Evolutionary conservation across 2,113 vertebrate species (phyloP), one percentile per base, ranked within the genome.

Genomic region (Triplophysa rosa): DNA sequence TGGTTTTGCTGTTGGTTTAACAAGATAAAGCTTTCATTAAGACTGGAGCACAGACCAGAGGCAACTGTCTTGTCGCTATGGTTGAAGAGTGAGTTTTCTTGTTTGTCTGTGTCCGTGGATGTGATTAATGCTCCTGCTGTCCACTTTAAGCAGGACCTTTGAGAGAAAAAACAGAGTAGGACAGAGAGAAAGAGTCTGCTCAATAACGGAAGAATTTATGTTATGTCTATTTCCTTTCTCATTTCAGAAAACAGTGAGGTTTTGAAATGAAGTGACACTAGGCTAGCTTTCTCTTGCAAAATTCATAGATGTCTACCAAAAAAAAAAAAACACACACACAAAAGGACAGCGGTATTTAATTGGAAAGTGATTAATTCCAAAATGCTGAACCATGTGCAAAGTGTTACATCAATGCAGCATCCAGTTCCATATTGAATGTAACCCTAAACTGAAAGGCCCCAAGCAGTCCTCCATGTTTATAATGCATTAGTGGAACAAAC

Each of bases 401-500:
- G 86, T 89, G 87, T 90, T 92, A 91, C 84, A 90, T 81, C 83
- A 26, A 86, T 83, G 87, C 86, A 85, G 81, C 87, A 84, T 87
- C 84, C 42, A 83, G 82, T 82, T 88, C 82, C 86, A 87, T 87
- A 88, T 88, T 89, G 86, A 87, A 83, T 84, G 89, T 88, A 90
- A 90, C 87, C 40, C 80, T 84, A 92, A 90, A 88, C 91, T 92
- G 89, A 89, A 90, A 92, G 91, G 84, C 86, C 83, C 82, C 84
- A 71, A 84, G 88, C 83, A 87, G 85, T 64, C 54, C 17, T 84
- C 9, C 37, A 84, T 91, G 89, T 92, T 92, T 91, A 90, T 88
- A 86, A 89, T 89, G 89, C 87, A 91, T 92, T 91, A 91, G 90
- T 63, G 89, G 90, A 91, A 92, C 92, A 91, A 91, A 91, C 89